These are phyloP conservation scores for Triplophysa siluroides DNA, from an alignment of 2,113 vertebrate genomes.

Conservation along the genomic window DNA sequence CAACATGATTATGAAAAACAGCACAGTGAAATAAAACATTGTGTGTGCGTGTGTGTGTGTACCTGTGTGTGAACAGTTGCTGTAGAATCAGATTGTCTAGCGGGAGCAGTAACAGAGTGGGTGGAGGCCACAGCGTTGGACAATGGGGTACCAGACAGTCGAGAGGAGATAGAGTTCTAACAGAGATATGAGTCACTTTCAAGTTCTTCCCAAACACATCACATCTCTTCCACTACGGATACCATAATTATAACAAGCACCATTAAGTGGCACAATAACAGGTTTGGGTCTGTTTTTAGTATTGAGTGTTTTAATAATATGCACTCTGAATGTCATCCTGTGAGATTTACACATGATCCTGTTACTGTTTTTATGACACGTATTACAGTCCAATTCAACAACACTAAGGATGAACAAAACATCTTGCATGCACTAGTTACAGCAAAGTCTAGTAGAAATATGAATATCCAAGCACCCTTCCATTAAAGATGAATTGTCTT, in stretches of 20 bases:
- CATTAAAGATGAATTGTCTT: not conserved
- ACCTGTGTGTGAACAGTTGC: conserved; percentile 30
- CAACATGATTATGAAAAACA: not conserved
- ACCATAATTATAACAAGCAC: conserved; percentile 29
- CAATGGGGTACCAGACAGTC: conserved; percentile 27
- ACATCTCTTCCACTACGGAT: conserved; percentile 20
- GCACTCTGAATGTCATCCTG: conserved; percentile 16
- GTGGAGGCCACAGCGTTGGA: conserved; percentile 27
- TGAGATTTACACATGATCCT: not conserved
- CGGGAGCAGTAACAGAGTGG: not conserved
- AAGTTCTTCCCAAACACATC: not conserved
- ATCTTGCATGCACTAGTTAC: not conserved
- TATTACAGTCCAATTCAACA: not conserved
- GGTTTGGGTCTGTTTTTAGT: conserved; percentile 9
- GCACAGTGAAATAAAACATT: not conserved
- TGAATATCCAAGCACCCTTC: not conserved
- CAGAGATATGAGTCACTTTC: conserved; percentile 16
- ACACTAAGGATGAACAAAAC: not conserved
- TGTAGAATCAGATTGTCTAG: conserved; percentile 19
- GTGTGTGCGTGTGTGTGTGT: conserved; percentile 9
- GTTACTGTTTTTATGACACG: not conserved
- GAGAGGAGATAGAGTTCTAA: conserved; percentile 40
- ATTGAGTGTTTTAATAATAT: conserved; percentile 23
- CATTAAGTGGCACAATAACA: conserved; percentile 32
- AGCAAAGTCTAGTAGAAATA: not conserved